Percentiles rank a stretch among this genome's conserved stretches.
Conservation (phyloP, 2,888 invertebrate species). For the Dugesia japonica region DNA sequence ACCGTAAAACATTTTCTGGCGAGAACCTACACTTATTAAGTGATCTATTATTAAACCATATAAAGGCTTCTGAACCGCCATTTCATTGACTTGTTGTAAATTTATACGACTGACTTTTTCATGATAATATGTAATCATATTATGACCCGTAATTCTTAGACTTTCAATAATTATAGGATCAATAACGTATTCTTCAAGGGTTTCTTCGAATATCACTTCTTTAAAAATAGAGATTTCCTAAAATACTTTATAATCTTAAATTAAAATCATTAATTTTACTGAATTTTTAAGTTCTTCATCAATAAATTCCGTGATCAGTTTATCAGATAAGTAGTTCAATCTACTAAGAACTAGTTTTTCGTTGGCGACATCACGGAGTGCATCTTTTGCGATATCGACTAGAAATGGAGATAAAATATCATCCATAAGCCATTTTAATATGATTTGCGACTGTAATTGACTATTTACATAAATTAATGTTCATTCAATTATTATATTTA, state of each 20-base stretch:
- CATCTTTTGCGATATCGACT: background rate
- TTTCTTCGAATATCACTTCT: background rate
- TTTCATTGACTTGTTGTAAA: slow-evolving; percentile 1
- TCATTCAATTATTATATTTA: too few relatives aligned
- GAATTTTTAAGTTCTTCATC: background rate
- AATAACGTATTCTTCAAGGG: background rate
- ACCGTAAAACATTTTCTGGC: slow-evolving; percentile 10
- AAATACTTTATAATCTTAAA: background rate
- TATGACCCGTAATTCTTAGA: background rate
- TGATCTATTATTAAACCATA: background rate
- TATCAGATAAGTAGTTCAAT: background rate
- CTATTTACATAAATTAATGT: background rate
- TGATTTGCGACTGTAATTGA: background rate
- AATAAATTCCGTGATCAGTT: background rate
- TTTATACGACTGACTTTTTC: slow-evolving; percentile 4
- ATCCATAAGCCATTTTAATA: slow-evolving; percentile 1
- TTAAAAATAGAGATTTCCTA: background rate
- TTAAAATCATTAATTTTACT: background rate
- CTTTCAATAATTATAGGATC: background rate
- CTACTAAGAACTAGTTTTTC: background rate
- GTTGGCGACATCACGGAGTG: background rate
- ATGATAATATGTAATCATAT: background rate
- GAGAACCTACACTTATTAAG: background rate
- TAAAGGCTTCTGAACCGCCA: background rate
- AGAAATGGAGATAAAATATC: background rate